Base-by-base conservation (phyloP, 2,888 invertebrate species). In the Epirrita christyi region DNA sequence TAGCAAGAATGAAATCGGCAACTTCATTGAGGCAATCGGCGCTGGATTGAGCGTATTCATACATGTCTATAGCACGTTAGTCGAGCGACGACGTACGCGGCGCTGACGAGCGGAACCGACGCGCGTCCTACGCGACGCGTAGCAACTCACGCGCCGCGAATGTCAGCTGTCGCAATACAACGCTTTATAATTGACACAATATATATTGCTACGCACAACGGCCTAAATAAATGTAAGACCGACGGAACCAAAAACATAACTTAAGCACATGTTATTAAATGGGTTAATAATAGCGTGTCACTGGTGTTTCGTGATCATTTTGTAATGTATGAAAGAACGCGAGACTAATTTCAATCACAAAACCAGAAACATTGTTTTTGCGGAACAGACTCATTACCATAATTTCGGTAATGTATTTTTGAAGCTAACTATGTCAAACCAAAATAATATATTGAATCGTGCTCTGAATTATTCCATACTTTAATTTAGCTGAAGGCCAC, bases 281-380 rank as follows among this genome's bases (percentile, higher is more conserved):
- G 43, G 10, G 28, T 44, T 36, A 42, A 51, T 21, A 21, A 43
- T 36, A 27, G 27, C 36, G 43, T 36, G 28, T 48, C 27, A 2
- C 13, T 28, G 10, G n/a, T 51, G 6, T 43, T 51, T 43, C 43
- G 36, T 43, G 27, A 44, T 27, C 13, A 43, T 28, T 43, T 43
- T 36, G 46, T 49, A 29, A 43, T 49, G 32, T 28, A 13, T 37
- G n/a, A 37, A 13, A 44, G 5, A 28, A 37, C 45, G 10, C 1
- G 29, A 28, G 9, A 44, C 14, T 52, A 42, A 48, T 50, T 50
- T 41, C 21, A 46, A 56, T 46, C 7, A 51, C 50, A 56, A 56
- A 43, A 10, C 34, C 42, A 15, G 40, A 45, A 46, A 37, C 29
- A 21, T n/a, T 44, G 38, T 53, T 44, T 56, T 41, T 51, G 41